Conservation (phyloP, 2,113 vertebrate genomes). For the Enhydra lutris region DNA sequence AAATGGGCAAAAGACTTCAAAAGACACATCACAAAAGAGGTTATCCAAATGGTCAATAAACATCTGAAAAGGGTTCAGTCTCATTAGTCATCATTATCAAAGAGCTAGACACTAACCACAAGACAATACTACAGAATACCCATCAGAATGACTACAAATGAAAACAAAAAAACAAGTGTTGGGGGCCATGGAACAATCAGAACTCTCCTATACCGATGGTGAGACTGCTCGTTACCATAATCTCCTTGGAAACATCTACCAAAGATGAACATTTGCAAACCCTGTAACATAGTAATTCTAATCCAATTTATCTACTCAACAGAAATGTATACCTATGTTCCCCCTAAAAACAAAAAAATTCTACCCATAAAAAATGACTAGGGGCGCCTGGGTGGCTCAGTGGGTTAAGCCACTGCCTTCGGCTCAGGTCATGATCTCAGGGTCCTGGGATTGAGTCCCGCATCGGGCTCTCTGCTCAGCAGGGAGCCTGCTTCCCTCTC, state of each 20-base stretch:
- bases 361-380: background rate
- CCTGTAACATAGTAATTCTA: background rate
- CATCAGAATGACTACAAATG: background rate
- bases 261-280: background rate
- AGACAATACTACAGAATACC: background rate
- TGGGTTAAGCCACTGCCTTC: too few species aligned
- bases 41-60: background rate
- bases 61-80: background rate
- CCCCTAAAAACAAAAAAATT: background rate
- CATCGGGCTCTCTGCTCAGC: too few species aligned
- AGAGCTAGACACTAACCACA: background rate
- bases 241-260: background rate
- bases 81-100: background rate
- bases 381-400: too few species aligned
- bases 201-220: background rate
- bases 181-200: background rate
- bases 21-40: background rate
- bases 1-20: background rate
- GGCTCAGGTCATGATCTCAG: too few species aligned
- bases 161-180: background rate
- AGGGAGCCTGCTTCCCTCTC: too few species aligned
- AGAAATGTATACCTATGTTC: background rate
- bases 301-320: background rate
- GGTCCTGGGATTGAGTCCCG: too few species aligned
- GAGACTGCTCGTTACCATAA: background rate